phyloP scores from a whole-genome alignment of 2,113 vertebrate species.

The Felis catus region F.catus_Fca126_mat1.0 CM031419.1:162269001-162269500 shows the following conservation, averaged over 20 bases:
- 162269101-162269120: not conserved
- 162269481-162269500: not conserved
- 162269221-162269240: not conserved
- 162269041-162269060: not conserved
- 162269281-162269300: not conserved
- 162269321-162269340: not conserved
- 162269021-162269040: not conserved
- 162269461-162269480: not conserved
- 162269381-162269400: not conserved
- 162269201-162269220: not conserved
- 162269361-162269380: not conserved
- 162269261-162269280: not conserved
- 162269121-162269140: not conserved
- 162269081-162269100: not conserved
- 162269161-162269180: not conserved
- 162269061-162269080: not conserved
- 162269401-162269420: not conserved
- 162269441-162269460: not conserved
- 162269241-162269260: not conserved
- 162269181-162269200: not conserved
- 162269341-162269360: not conserved
- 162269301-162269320: not conserved
- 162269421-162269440: not conserved
- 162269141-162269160: not conserved
- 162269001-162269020: not conserved